Base-by-base conservation (phyloP, 1,140 invertebrate genomes). In the Lordiphosa mommai region DNA sequence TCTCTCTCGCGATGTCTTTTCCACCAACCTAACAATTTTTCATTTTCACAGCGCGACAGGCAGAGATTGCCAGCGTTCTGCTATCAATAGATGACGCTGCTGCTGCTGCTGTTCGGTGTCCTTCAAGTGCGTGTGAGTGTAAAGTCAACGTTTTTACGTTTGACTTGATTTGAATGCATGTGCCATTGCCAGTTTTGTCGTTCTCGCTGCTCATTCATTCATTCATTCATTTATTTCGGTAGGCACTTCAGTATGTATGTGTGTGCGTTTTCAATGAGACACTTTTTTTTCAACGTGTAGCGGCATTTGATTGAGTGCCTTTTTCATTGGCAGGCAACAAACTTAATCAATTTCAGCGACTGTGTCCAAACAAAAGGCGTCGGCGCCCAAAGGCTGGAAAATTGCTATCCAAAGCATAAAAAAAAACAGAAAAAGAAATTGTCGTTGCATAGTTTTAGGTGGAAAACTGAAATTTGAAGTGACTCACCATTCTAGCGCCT, bases 311-410 rank as follows among this genome's bases (percentile, higher is more conserved):
- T 73, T 73, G 74, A 79, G 74, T 80, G 70, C 60, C 74, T 80
- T 70, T 79, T 70, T 38, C 74, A 79, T 61, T 74, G 74, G 74
- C 76, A 65, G 73, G 65, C 70, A 82, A 82, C 74, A 79, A 79
- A 79, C 74, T 79, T 79, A 79, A 79, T 79, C 74, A 79, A 79
- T 79, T 79, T 79, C 60, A 74, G 60, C 74, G 74, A 59, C 76
- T 80, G 60, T 82, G 76, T 79, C 76, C 71, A 79, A 79, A 79
- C 76, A 82, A 79, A 79, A 80, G 74, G 65, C 57, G 65, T 60
- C 10, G 65, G 57, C 10, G 66, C 52, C 76, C 71, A 82, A 74
- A 79, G 74, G 74, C 74, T 65, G 56, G 59, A 79, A 74, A 80
- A 79, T 79, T 74, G 74, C 70, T 50, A 43, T 23, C 20, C 37